Evolutionary conservation across 2,113 vertebrate genomes (phyloP), one percentile per base, ranked within the genome.

Genomic region (Mungos mungo): DNA sequence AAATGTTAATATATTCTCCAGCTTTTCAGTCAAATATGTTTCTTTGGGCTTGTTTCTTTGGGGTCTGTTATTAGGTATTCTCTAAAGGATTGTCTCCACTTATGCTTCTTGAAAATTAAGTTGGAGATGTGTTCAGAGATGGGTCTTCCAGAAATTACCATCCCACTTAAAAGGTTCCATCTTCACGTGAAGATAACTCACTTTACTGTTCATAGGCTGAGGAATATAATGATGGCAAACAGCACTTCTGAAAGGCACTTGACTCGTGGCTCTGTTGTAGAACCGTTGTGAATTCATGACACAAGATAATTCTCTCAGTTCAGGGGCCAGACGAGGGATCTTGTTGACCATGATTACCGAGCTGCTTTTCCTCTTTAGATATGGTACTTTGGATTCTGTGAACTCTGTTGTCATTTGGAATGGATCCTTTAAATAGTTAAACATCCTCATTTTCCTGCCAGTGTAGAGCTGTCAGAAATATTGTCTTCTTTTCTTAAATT

Each of bases 1-100:
- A 96, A 65, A 92, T 93, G 79, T 68, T 93, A 88, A 96, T 95
- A 35, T 83, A 80, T 90, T 95, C 81, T 88, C 9, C 7, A 87
- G 38, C 50, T 80, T 88, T 95, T 57, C 72, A 94, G 92, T 90
- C 57, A 96, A 72, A 96, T 88, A 38, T 50, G 88, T 93, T 87
- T 92, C 72, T 87, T 71, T 94, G 77, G 76, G 77, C 52, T 94
- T 50, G 88, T 93, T 87, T 92, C 72, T 87, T 71, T 94, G 77
- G 54, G 23, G 29, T 72, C 72, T 90, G 27, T 90, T 90, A 84
- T 68, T 92, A 79, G 65, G 13, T 85, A 81, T 38, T 95, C 94
- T 97, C 90, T 66, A 77, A 93, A 91, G 71, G 63, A 74, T 88
- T 88, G 63, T 23, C 77, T 97, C 71, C 71, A 90, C 25, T 60